Evolutionary conservation across 2,797 vertebrate species (phyloP), one percentile per base, ranked within the genome.

Genomic region (Micromesistius poutassou): DNA sequence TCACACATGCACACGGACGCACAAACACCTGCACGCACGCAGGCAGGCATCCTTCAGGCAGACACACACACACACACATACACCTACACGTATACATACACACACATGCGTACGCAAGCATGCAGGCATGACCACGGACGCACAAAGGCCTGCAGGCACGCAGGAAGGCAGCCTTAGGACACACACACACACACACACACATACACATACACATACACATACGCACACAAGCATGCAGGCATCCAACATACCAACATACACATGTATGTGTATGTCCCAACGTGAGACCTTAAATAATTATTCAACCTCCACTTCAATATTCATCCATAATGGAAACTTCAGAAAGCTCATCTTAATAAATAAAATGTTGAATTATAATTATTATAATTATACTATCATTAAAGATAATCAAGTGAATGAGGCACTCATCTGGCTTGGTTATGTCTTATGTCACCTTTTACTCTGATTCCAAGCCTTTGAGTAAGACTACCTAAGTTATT

Each of bases 401-500:
- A 16, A 55, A 55, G 14, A 33, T 50, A 74, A 74, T 31, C 50
- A 74, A 33, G 3, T 31, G 8, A 33, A 40, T 55, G 72, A 80
- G 0, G 13, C 50, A 70, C 5, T 22, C 12, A n/a, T 28, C 62
- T 79, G 73, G 12, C 38, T 76, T 12, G 10, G 13, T 71, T 72
- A 78, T 30, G 72, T 74, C 25, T 30, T 46, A 7, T 78, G 0
- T 0, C 71, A 33, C 55, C 3, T 78, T 8, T 76, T 74, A 16
- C 14, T 28, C 1, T 31, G 76, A 76, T 66, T 70, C 30, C 75
- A 78, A 68, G 38, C 79, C 42, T 81, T 76, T 77, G 33, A 83
- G 72, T 74, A 79, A 70, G 81, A 75, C 70, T 55, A 74, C 50
- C 50, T 66, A 25, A 78, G 84, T 79, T 40, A 76, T 85, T 80